Evolutionary conservation across 2,797 vertebrate species (phyloP), one percentile per base, ranked within the genome.

Genomic region (Tolypeutes matacus): DNA sequence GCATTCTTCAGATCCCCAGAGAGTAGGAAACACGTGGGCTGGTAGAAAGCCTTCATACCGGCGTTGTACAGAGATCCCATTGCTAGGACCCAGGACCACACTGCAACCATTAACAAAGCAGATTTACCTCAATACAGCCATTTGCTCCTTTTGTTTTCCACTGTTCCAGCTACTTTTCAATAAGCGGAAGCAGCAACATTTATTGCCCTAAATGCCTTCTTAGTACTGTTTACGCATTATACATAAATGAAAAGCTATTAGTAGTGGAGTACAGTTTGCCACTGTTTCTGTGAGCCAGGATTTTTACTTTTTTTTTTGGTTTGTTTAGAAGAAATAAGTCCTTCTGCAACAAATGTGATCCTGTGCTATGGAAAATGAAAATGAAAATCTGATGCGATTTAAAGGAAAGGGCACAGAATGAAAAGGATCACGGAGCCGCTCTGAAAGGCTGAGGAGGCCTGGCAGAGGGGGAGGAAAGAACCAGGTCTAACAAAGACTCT

Each of bases 61-160:
- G 1, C 34, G 27, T 23, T 25, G 14, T 5, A 36, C 85, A 83
- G 12, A 64, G 4, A 70, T 64, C n/a, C 25, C 46, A 65, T 77
- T 89, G 86, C 75, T 80, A 93, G 91, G 39, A 64, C 53, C 64
- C 29, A 62, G 18, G 58, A 62, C 25, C 36, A 76, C 17, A 18
- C 7, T 18, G 23, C 29, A 65, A 78, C 80, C 53, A 88, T 60
- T 62, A 34, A 80, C 27, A 94, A 42, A 91, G 49, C 36, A 92
- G 72, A 51, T 27, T 82, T 42, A 82, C 31, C 90, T 23, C 75
- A 83, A 86, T 51, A n/a, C 3, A 94, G 72, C 36, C 0, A 53
- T 95, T 97, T 95, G 0, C 1, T 95, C 88, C 77, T 85, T 90
- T 77, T 96, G 13, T 82, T 97, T 97, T 88, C 18, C 17, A 92